Conservation (phyloP, 2,888 invertebrate species). For the Leptopterna dolabrata region DNA sequence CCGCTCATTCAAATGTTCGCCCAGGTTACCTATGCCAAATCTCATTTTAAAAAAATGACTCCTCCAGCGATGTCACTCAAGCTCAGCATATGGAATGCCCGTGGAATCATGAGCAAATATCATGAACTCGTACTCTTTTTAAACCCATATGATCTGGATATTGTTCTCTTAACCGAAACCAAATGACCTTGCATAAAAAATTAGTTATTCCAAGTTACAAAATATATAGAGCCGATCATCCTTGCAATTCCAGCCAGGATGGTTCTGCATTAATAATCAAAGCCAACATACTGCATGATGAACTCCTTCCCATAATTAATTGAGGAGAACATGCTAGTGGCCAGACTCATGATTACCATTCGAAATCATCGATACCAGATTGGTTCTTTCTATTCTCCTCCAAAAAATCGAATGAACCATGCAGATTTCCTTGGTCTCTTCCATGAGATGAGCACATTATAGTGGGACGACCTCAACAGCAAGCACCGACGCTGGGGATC, state of each 20-base stretch:
- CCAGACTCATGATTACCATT: neutral
- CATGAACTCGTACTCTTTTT: constrained; percentile 14
- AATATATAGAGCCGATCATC: constrained; percentile 18
- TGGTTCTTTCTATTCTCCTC: constrained; percentile 21
- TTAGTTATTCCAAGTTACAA: constrained; percentile 9
- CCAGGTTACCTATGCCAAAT: constrained; percentile 4
- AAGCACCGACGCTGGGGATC: constrained; percentile 25
- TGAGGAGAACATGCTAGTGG: constrained; percentile 9
- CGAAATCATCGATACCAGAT: neutral
- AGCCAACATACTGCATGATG: neutral
- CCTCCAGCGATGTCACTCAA: neutral
- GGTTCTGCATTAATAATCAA: neutral
- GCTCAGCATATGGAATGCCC: too few relatives aligned
- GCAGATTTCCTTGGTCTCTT: constrained; percentile 12
- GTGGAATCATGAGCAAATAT: constrained; percentile 14
- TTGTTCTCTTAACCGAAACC: constrained; percentile 17
- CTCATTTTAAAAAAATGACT: constrained; percentile 23
- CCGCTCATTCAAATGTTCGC: constrained; percentile 36
- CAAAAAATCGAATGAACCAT: neutral
- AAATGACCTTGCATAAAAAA: constrained; percentile 2
- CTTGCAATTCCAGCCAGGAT: constrained; percentile 1
- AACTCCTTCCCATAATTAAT: neutral
- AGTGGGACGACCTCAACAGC: constrained; percentile 1
- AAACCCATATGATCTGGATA: neutral
- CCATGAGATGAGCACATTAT: neutral